Base-by-base conservation (phyloP, 2,797 vertebrate species). In the Tragopan temminckii region DNA sequence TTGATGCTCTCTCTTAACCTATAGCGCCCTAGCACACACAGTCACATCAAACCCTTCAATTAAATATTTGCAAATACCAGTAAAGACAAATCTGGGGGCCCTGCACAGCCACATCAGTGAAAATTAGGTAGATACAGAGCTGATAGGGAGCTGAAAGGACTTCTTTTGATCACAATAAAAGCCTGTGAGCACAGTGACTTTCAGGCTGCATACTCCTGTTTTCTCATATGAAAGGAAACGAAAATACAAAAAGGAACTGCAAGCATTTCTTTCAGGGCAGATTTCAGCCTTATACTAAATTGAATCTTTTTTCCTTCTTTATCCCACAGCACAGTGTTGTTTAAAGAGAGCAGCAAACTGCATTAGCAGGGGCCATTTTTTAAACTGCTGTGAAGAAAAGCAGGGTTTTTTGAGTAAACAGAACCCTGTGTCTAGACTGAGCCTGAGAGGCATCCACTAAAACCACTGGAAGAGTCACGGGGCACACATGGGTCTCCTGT, bases 61-160 rank as follows among this genome's bases (percentile, higher is more conserved):
- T 86, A 79, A 85, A 86, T 90, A 91, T 59, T 88, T 80, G n/a
- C 42, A 85, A 96, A 71, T 31, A 92, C 23, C 40, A 85, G 63
- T 72, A 33, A 52, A 72, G 75, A 42, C 15, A 13, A 67, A n/a
- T 42, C 85, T 36, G 5, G 40, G 24, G 13, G 53, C 66, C 53
- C 14, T 63, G 11, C n/a, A 43, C 38, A 87, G 29, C 25, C 69
- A 33, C 23, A 35, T 57, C 50, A 43, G 4, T 14, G 12, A 25
- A 80, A 78, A 79, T 2, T n/a, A 3, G 29, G 23, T 75, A 23
- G 38, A 53, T 61, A 43, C 6, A 58, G 67, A 85, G 33, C 43
- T 80, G 61, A 80, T 36, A 29, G 18, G 19, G 43, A 90, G 36
- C 57, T 86, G 63, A 69, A 83, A 93, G 55, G 58, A 66, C 42